phyloP scores from a whole-genome alignment of 1,140 invertebrate genomes.

The Zeugodacus cucurbitae region DNA sequence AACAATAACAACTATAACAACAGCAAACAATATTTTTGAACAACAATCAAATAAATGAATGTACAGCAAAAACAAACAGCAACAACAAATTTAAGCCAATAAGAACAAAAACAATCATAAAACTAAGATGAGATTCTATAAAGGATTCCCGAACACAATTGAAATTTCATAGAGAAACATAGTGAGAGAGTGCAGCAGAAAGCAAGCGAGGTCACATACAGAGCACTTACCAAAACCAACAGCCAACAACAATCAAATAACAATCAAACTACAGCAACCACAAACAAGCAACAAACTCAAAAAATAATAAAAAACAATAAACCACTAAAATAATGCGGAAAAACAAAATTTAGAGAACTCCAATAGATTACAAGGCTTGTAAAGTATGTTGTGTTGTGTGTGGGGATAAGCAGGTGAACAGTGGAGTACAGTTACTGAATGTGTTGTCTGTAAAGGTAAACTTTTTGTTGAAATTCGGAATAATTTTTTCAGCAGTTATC shows the following conservation, averaged over 20 bases:
- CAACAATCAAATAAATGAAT: background rate
- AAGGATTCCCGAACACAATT: background rate
- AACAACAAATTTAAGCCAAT: constrained; percentile 1
- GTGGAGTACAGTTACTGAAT: background rate
- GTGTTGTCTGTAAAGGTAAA: background rate
- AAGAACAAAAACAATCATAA: background rate
- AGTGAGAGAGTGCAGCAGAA: too few species aligned
- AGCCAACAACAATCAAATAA: constrained; percentile 3
- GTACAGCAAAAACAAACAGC: background rate
- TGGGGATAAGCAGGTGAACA: background rate
- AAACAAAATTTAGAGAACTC: constrained; percentile 11
- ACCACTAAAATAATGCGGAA: background rate
- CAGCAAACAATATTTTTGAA: background rate
- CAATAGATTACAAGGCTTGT: background rate
- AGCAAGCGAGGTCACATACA: background rate
- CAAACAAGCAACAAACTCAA: background rate
- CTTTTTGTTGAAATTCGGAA: background rate
- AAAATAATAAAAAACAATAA: background rate
- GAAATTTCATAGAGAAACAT: background rate
- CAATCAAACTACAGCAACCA: background rate
- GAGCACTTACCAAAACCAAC: background rate
- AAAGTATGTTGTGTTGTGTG: background rate
- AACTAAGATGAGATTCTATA: background rate
- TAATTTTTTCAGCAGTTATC: background rate
- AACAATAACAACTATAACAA: background rate